Evolutionary conservation across 23 tunicate species (phyloP).

Genomic region (Halocynthia roretzi): DNA sequence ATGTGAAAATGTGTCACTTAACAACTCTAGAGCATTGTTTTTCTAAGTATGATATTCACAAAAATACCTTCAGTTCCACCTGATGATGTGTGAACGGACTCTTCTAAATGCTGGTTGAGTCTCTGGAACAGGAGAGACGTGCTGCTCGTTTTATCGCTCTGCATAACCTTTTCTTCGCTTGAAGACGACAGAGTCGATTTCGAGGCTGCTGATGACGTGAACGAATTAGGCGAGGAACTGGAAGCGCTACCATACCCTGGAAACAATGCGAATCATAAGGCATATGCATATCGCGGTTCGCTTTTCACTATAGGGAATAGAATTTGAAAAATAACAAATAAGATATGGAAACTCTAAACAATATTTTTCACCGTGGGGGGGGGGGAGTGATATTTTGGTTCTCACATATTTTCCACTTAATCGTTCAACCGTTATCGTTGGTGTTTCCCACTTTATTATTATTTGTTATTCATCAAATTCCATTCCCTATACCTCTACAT

Average conservation of each 20-base stretch:
- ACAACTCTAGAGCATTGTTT: not conserved
- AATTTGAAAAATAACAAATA: no score
- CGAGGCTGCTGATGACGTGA: conserved; percentile 1
- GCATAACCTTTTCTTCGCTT: not conserved
- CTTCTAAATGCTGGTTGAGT: conserved; percentile 13
- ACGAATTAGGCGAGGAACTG: not conserved
- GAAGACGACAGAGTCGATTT: not conserved
- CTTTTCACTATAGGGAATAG: no score
- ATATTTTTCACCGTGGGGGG: no score
- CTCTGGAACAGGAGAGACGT: conserved; percentile 11
- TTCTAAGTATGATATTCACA: not conserved
- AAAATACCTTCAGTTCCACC: conserved; percentile 1
- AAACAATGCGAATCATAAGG: not conserved
- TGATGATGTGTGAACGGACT: not conserved
- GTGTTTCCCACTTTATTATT: no score
- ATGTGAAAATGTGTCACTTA: not conserved
- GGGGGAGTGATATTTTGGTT: no score
- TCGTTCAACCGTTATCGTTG: no score
- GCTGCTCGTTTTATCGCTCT: not conserved
- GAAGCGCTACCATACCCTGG: not conserved
- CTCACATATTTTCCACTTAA: no score
- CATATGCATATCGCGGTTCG: no score
- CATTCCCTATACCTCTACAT: no score
- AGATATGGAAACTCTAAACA: no score
- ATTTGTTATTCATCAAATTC: no score